phyloP scores from a whole-genome alignment of 2,888 invertebrate genomes.

The Pheosia gnoma region DNA sequence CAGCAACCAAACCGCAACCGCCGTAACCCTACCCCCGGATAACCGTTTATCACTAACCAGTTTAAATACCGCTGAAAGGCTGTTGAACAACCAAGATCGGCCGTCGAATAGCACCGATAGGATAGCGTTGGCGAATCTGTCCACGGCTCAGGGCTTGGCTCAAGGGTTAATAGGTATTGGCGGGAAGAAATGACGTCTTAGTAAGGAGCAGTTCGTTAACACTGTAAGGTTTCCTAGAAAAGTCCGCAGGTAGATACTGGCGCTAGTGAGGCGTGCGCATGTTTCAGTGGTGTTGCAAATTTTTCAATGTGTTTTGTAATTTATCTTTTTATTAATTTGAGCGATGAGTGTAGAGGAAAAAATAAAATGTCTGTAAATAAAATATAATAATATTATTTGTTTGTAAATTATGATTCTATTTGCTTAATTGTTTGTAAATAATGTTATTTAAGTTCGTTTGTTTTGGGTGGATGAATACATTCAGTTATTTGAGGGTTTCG shows the following conservation, averaged over 20 bases:
- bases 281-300: background rate
- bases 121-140: conserved; percentile 65
- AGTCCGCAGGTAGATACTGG: conserved; percentile 56
- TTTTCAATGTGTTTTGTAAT: too few relatives aligned
- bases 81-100: conserved; percentile 52
- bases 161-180: conserved; percentile 73
- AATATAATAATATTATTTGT: too few relatives aligned
- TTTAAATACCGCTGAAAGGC: conserved; percentile 60
- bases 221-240: conserved; percentile 62
- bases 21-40: conserved; percentile 35
- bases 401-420: too few relatives aligned
- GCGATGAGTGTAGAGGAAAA: too few relatives aligned
- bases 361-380: too few relatives aligned
- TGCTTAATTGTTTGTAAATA: too few relatives aligned
- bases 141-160: conserved; percentile 73
- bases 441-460: too few relatives aligned
- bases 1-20: conserved; percentile 20
- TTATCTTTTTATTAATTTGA: too few relatives aligned
- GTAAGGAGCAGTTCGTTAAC: conserved; percentile 50
- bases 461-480: too few relatives aligned
- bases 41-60: conserved; percentile 59
- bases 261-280: background rate
- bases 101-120: conserved; percentile 57
- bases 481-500: too few relatives aligned
- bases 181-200: conserved; percentile 81